These are phyloP conservation scores for Pangasius mekongensis DNA, from an alignment of 2,797 vertebrate genomes.

Conservation along the genomic window DNA sequence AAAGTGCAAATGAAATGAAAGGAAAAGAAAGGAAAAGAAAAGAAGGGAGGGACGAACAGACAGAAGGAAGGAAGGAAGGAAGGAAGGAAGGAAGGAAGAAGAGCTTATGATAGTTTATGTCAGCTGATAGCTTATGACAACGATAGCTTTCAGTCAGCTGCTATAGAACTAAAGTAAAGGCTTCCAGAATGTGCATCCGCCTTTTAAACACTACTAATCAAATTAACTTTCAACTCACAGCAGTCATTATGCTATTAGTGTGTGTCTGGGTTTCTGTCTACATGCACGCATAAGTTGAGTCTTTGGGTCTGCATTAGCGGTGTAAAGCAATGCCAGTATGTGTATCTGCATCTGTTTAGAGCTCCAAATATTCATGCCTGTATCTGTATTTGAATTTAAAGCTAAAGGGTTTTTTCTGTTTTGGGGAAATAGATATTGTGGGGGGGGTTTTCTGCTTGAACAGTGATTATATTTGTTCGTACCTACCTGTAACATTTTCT, in stretches of 20 bases:
- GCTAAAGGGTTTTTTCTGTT: background rate
- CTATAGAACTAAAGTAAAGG: background rate
- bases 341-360: background rate
- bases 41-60: too few species aligned
- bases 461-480: background rate
- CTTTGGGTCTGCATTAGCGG: background rate
- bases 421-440: background rate
- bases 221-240: conserved; percentile 26
- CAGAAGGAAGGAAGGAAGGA: background rate
- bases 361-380: background rate
- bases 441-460: background rate
- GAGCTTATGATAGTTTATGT: background rate
- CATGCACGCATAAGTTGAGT: background rate
- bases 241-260: conserved; percentile 26
- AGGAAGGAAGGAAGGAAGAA: background rate
- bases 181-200: background rate
- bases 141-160: background rate
- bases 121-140: background rate
- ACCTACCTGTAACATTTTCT: background rate
- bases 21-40: too few species aligned
- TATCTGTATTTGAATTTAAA: background rate
- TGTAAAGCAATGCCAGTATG: background rate
- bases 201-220: conserved; percentile 34
- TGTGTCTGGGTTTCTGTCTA: background rate
- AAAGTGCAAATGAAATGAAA: background rate